These are phyloP conservation scores for Recurvirostra avosetta DNA, from an alignment of 2,113 vertebrate species.

Conservation along the genomic window DNA sequence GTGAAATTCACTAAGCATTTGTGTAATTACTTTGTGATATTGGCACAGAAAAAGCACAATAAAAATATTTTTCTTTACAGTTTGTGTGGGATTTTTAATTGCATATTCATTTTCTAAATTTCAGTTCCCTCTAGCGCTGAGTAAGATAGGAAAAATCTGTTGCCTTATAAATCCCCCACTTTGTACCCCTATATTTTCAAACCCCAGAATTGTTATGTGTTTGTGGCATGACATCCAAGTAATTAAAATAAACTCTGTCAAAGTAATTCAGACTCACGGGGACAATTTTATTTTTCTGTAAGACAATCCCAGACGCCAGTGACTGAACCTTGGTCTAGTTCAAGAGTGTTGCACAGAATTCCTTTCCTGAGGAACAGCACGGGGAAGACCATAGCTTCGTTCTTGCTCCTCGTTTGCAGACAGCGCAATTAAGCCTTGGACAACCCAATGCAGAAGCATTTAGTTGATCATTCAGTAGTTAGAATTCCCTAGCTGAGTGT, in stretches of 20 bases:
- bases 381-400: background rate
- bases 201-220: background rate
- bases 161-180: background rate
- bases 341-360: background rate
- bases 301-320: background rate
- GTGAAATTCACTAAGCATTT: slow-evolving; percentile 18
- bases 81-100: slow-evolving; percentile 10
- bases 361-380: background rate
- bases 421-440: background rate
- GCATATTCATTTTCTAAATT: slow-evolving; percentile 15
- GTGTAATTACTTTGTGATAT: slow-evolving; percentile 13
- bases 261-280: background rate
- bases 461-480: background rate
- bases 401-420: background rate
- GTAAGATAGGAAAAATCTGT: background rate
- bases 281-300: background rate
- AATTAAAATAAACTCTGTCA: background rate
- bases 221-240: background rate
- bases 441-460: background rate
- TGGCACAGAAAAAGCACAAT: background rate
- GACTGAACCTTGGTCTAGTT: background rate
- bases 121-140: background rate
- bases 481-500: background rate
- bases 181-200: background rate
- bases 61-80: slow-evolving; percentile 25